phyloP scores from a whole-genome alignment of 2,888 invertebrate species.

The Alsophila aescularia region DNA sequence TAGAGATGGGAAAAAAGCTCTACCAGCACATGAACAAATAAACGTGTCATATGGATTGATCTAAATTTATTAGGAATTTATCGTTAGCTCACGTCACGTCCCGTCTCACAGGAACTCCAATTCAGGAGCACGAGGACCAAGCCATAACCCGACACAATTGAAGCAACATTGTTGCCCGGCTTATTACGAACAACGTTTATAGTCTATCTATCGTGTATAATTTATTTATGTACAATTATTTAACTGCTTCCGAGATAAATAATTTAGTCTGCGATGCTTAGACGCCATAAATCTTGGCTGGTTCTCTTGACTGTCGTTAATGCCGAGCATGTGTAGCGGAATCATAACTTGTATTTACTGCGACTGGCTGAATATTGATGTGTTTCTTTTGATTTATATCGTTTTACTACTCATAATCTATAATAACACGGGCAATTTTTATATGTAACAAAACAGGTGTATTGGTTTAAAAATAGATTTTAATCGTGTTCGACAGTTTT shows the following conservation, averaged over 20 bases:
- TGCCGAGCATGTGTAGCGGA: constrained; percentile 25
- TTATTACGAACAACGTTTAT: constrained; percentile 41
- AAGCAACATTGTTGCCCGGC: constrained; percentile 25
- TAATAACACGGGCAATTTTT: background rate
- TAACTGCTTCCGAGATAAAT: constrained; percentile 55
- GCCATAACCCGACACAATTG: constrained; percentile 6
- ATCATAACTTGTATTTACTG: constrained; percentile 23
- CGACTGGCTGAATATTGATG: constrained; percentile 15
- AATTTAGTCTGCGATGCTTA: constrained; percentile 43
- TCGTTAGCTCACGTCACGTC: background rate
- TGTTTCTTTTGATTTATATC: constrained; percentile 12
- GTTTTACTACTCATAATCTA: background rate
- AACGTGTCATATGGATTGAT: too few relatives aligned
- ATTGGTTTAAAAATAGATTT: too few relatives aligned
- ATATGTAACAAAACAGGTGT: background rate
- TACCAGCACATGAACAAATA: background rate
- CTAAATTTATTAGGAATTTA: too few relatives aligned
- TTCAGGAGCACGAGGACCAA: background rate
- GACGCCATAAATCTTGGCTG: constrained; percentile 48
- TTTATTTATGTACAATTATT: constrained; percentile 48
- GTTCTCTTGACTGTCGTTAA: constrained; percentile 39
- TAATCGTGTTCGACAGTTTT: too few relatives aligned
- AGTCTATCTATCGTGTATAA: constrained; percentile 42
- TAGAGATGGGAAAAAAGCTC: too few relatives aligned
- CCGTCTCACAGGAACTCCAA: constrained; percentile 2